These are phyloP conservation scores for Rattus rattus DNA, from an alignment of 2,113 vertebrate genomes.

Conservation along the genomic window DNA sequence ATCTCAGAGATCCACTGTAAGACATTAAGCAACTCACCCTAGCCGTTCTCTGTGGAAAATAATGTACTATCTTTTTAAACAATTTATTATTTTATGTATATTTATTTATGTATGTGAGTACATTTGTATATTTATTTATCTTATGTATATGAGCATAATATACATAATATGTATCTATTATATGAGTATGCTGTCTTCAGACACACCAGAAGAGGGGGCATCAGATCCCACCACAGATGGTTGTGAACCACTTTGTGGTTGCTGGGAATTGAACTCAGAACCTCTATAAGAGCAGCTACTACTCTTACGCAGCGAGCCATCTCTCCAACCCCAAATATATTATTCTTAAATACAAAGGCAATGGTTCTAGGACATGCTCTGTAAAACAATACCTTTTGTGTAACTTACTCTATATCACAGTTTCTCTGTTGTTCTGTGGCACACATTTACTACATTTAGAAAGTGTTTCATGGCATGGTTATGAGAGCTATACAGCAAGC, in stretches of 20 bases:
- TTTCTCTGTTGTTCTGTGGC: slow-evolving; percentile 56
- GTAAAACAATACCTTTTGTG: slow-evolving; percentile 60
- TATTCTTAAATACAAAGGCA: slow-evolving; percentile 60
- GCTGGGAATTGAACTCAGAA: too few relatives aligned
- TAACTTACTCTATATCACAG: slow-evolving; percentile 43
- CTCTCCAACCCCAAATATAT: neutral
- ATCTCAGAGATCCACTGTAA: slow-evolving; percentile 44
- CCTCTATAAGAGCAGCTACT: too few relatives aligned
- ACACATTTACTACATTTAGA: slow-evolving; percentile 49
- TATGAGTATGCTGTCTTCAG: too few relatives aligned
- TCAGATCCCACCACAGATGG: too few relatives aligned
- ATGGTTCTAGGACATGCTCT: slow-evolving; percentile 47
- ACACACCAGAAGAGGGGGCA: too few relatives aligned
- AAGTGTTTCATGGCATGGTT: neutral
- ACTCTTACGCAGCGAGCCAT: too few relatives aligned
- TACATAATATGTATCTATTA: too few relatives aligned
- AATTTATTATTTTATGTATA: too few relatives aligned
- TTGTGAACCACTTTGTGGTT: too few relatives aligned
- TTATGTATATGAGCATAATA: too few relatives aligned
- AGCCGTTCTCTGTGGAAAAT: slow-evolving; percentile 57
- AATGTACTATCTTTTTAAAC: slow-evolving; percentile 31
- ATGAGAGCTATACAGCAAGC: neutral
- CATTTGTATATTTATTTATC: too few relatives aligned
- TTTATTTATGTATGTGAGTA: too few relatives aligned
- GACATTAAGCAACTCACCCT: slow-evolving; percentile 52